These are phyloP conservation scores for Resseliella maxima DNA, from an alignment of 2,888 invertebrate species.

Conservation along the genomic window DNA sequence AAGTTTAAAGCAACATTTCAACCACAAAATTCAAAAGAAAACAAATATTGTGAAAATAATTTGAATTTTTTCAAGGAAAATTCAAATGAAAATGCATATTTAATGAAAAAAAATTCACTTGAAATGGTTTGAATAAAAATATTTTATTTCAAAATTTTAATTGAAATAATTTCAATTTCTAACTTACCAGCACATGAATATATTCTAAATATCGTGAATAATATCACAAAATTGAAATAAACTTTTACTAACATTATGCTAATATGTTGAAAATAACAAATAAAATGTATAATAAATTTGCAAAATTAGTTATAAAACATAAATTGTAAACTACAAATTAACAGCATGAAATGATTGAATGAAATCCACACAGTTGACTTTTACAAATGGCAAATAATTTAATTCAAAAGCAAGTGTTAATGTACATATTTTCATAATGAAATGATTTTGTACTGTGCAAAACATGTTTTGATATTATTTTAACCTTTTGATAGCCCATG, in stretches of 20 bases:
- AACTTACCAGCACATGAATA: neutral
- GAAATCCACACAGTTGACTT: too few relatives aligned
- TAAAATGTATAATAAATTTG: neutral
- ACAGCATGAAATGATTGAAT: neutral
- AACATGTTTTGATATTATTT: neutral
- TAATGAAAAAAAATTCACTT: too few relatives aligned
- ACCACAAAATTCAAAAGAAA: neutral
- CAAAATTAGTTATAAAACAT: neutral
- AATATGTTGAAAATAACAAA: neutral
- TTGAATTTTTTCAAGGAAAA: too few relatives aligned
- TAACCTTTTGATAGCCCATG: neutral
- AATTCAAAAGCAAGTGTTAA: neutral
- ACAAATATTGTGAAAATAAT: too few relatives aligned
- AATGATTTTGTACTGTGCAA: neutral
- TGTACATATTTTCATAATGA: neutral
- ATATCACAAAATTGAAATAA: neutral
- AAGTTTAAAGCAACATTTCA: too few relatives aligned
- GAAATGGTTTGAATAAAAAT: too few relatives aligned
- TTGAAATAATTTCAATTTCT: too few relatives aligned
- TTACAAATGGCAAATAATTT: neutral
- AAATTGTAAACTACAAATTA: neutral
- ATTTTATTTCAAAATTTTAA: too few relatives aligned
- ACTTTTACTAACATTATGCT: neutral
- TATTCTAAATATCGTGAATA: neutral
- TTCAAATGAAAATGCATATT: too few relatives aligned